These are phyloP conservation scores for Delia radicum DNA, from an alignment of 1,140 invertebrate genomes.

Conservation along the genomic window DNA sequence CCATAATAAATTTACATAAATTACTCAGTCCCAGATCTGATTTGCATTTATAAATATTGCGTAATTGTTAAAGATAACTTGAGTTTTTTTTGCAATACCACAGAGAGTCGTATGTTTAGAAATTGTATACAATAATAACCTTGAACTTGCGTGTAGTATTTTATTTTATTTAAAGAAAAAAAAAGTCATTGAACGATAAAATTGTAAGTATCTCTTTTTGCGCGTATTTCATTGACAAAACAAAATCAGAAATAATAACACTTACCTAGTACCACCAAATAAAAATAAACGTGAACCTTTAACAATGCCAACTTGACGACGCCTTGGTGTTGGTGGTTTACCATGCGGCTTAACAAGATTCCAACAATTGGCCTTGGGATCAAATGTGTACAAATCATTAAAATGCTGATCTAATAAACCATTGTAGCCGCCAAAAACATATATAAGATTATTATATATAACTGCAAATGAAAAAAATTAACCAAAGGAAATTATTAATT, in stretches of 20 bases:
- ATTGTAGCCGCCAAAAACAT: conserved; percentile 88
- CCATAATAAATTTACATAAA: too few relatives aligned
- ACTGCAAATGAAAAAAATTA: conserved; percentile 60
- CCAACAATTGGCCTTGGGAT: conserved; percentile 65
- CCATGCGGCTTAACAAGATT: conserved; percentile 63
- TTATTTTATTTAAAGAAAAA: too few relatives aligned
- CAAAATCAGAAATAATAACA: not conserved
- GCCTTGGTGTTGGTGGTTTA: conserved; percentile 65
- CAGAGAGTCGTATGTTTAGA: too few relatives aligned
- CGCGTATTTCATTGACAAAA: not conserved
- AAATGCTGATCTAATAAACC: conserved; percentile 73
- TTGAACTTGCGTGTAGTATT: too few relatives aligned
- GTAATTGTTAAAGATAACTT: too few relatives aligned
- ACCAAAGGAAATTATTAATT: not conserved
- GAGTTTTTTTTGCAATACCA: too few relatives aligned
- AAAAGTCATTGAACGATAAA: not conserved
- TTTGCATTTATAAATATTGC: too few relatives aligned
- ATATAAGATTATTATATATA: conserved; percentile 73
- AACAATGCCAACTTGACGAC: conserved; percentile 77
- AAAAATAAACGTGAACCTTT: conserved; percentile 72
- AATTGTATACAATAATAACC: too few relatives aligned
- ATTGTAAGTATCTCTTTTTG: too few relatives aligned
- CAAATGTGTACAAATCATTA: conserved; percentile 77
- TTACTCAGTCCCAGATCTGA: too few relatives aligned
- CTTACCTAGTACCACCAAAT: conserved; percentile 82